Percentiles rank a stretch among this genome's conserved stretches.
phyloP scores from a whole-genome alignment of 2,888 invertebrate species.

The Eupithecia vulgata region DNA sequence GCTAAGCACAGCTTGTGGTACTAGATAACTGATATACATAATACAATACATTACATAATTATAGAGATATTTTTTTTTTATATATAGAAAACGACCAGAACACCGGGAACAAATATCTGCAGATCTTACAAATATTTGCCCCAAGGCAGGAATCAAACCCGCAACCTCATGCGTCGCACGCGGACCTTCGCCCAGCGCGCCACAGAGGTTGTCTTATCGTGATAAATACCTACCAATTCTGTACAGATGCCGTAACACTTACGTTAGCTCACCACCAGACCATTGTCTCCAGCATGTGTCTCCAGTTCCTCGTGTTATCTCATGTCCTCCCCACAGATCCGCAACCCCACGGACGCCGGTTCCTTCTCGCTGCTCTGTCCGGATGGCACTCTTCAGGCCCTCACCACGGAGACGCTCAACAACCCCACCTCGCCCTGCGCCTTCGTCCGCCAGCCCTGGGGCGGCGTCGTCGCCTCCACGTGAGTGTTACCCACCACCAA shows the following conservation, averaged over 20 bases:
- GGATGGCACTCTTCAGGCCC: conserved; percentile 83
- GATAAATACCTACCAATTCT: neutral
- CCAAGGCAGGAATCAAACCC: no score
- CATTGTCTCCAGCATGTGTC: neutral
- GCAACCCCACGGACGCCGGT: conserved; percentile 58
- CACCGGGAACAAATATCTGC: no score
- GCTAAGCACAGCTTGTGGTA: no score
- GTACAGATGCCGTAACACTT: neutral
- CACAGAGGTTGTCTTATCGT: no score
- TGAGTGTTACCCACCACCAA: conserved; percentile 55
- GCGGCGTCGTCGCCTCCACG: conserved; percentile 81
- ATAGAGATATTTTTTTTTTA: no score
- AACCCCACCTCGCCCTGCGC: conserved; percentile 76
- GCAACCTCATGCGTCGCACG: no score
- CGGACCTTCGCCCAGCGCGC: no score
- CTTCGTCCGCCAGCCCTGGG: conserved; percentile 86
- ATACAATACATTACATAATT: no score
- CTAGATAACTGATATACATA: no score
- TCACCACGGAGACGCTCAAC: conserved; percentile 61
- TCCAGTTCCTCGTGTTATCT: no score
- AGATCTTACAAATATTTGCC: no score
- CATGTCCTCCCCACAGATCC: conserved; percentile 48
- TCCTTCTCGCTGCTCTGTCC: conserved; percentile 87
- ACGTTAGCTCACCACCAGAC: neutral
- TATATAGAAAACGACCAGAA: no score